Evolutionary conservation across 2,888 invertebrate genomes (phyloP).

Genomic region (Chrysomela aeneicollis): DNA sequence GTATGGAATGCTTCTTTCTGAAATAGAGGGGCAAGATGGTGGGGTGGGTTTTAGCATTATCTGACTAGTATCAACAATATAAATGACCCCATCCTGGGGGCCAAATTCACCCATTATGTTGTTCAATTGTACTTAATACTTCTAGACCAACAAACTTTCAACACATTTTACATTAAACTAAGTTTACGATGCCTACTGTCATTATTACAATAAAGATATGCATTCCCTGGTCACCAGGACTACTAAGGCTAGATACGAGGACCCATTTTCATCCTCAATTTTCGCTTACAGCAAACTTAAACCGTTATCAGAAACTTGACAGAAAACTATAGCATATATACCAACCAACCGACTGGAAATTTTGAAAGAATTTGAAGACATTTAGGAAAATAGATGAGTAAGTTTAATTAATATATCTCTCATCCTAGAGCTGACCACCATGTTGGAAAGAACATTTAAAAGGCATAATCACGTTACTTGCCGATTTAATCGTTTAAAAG

Average conservation of each 20-base stretch:
- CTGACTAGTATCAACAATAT: conserved; percentile 62
- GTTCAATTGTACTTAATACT: conserved; percentile 55
- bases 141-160: conserved; percentile 59
- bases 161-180: conserved; percentile 61
- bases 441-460: too few relatives aligned
- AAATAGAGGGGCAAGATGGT: conserved; percentile 62
- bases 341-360: too few relatives aligned
- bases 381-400: too few relatives aligned
- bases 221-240: conserved; percentile 61
- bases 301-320: background rate
- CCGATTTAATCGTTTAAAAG: too few relatives aligned
- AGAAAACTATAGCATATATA: too few relatives aligned
- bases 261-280: conserved; percentile 38
- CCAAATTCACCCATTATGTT: conserved; percentile 42
- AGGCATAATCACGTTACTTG: too few relatives aligned
- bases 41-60: conserved; percentile 61
- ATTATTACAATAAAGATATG: conserved; percentile 61
- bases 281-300: conserved; percentile 9
- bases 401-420: too few relatives aligned
- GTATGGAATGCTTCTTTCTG: conserved; percentile 62
- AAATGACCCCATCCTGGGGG: conserved; percentile 41
- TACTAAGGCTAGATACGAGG: conserved; percentile 59
- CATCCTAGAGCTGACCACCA: too few relatives aligned
- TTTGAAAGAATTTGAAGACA: too few relatives aligned
- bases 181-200: conserved; percentile 57